phyloP scores from a whole-genome alignment of 2,797 vertebrate species.

The Malacoctenus gilli region DNA sequence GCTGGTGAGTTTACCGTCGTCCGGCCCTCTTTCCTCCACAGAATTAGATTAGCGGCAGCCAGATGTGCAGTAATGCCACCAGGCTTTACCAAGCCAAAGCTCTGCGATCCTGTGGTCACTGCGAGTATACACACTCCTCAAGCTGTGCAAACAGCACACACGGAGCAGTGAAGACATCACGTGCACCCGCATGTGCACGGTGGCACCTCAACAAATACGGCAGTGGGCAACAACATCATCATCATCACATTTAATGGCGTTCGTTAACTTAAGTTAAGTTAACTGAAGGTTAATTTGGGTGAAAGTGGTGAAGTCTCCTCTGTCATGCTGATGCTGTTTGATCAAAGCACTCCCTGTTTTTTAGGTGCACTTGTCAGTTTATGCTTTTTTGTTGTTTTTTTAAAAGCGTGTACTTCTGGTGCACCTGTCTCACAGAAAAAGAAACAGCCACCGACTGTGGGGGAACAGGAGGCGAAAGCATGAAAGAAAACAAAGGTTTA shows the following conservation, averaged over 20 bases:
- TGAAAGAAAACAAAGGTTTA: background rate
- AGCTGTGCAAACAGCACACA: slow-evolving; percentile 9
- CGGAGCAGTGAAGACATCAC: background rate
- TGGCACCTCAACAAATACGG: slow-evolving; percentile 2
- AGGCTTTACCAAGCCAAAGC: slow-evolving; percentile 40
- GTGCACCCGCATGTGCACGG: background rate
- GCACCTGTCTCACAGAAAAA: slow-evolving; percentile 8
- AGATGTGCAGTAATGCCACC: slow-evolving; percentile 48
- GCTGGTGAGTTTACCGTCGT: slow-evolving; percentile 31
- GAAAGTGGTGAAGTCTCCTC: no score
- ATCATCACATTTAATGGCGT: no score
- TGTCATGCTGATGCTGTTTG: slow-evolving; percentile 8
- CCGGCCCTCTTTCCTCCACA: slow-evolving; percentile 28
- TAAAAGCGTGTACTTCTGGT: background rate
- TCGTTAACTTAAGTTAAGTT: no score
- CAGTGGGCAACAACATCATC: slow-evolving; percentile 2
- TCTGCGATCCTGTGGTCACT: slow-evolving; percentile 15
- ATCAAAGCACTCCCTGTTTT: slow-evolving; percentile 1
- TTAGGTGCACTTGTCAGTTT: no score
- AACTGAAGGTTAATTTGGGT: no score
- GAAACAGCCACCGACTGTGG: slow-evolving; percentile 16
- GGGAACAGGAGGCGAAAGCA: slow-evolving; percentile 6
- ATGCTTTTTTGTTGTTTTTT: no score
- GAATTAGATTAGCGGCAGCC: slow-evolving; percentile 54
- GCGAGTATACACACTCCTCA: slow-evolving; percentile 7